Evolutionary conservation across 2,888 invertebrate species (phyloP).

Genomic region (Drosophila meridionalis): DNA sequence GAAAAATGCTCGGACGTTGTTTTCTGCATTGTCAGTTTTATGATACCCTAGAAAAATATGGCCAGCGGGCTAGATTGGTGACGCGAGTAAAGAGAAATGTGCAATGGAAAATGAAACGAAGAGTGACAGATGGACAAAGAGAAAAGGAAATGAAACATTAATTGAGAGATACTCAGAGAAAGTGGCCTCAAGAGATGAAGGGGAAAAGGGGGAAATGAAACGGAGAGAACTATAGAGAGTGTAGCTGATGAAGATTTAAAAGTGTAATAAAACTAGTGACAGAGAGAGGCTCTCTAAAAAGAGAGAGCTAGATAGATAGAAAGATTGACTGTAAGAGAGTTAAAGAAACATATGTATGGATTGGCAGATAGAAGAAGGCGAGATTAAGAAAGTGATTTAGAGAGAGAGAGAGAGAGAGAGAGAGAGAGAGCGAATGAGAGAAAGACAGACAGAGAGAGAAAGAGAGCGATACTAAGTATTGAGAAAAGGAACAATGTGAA

Average conservation of each 20-base stretch:
- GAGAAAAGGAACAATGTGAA: too few species aligned
- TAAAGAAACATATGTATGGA: too few species aligned
- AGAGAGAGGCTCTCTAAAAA: too few species aligned
- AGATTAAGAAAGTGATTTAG: too few species aligned
- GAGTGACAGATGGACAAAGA: background rate
- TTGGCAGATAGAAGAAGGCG: too few species aligned
- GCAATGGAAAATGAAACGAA: background rate
- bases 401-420: background rate
- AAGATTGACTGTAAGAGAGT: too few species aligned
- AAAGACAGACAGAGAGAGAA: background rate
- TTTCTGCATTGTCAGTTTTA: constrained; percentile 16
- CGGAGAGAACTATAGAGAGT: background rate
- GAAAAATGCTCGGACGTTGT: constrained; percentile 48
- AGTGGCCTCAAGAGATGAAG: background rate
- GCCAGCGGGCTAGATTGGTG: background rate
- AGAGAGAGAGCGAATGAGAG: background rate
- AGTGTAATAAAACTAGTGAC: too few species aligned
- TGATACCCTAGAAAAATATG: background rate
- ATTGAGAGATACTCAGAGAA: background rate
- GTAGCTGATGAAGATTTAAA: too few species aligned
- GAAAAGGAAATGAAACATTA: background rate
- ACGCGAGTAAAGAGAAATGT: background rate
- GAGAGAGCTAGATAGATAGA: too few species aligned
- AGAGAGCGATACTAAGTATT: too few species aligned
- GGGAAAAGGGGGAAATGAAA: background rate